These are phyloP conservation scores for Callorhinus ursinus DNA, from an alignment of 2,113 vertebrate genomes.

Conservation along the genomic window DNA sequence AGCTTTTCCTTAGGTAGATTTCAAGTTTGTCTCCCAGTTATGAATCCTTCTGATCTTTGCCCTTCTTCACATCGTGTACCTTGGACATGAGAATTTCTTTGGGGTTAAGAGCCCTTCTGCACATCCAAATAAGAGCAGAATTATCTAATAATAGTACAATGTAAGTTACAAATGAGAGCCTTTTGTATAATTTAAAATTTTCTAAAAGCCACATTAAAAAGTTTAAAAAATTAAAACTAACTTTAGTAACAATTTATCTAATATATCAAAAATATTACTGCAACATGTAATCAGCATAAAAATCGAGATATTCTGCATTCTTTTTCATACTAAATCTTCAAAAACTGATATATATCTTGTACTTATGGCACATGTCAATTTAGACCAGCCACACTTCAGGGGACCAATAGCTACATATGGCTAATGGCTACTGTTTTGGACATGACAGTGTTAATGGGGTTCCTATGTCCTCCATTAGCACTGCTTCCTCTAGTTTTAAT, in stretches of 20 bases:
- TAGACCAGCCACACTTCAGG: neutral
- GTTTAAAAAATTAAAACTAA: neutral
- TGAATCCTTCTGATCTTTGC: neutral
- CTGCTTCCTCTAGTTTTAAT: neutral
- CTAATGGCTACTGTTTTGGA: neutral
- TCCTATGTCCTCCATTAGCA: neutral
- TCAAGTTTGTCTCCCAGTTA: neutral
- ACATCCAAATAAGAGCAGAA: neutral
- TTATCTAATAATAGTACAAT: neutral
- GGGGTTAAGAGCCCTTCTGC: neutral
- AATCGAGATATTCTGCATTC: neutral
- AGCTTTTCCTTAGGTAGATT: neutral
- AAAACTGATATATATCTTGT: neutral
- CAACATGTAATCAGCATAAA: neutral
- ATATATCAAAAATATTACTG: neutral
- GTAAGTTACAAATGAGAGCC: neutral
- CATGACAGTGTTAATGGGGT: fast-evolving
- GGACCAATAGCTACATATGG: neutral
- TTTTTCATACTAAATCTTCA: neutral
- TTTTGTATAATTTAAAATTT: neutral
- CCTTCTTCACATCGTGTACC: neutral
- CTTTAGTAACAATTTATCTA: neutral
- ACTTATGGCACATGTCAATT: neutral
- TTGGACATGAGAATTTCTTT: neutral
- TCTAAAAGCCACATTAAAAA: neutral